These are phyloP conservation scores for Micronycteris hirsuta DNA, from an alignment of 2,113 vertebrate species.

Conservation along the genomic window DNA sequence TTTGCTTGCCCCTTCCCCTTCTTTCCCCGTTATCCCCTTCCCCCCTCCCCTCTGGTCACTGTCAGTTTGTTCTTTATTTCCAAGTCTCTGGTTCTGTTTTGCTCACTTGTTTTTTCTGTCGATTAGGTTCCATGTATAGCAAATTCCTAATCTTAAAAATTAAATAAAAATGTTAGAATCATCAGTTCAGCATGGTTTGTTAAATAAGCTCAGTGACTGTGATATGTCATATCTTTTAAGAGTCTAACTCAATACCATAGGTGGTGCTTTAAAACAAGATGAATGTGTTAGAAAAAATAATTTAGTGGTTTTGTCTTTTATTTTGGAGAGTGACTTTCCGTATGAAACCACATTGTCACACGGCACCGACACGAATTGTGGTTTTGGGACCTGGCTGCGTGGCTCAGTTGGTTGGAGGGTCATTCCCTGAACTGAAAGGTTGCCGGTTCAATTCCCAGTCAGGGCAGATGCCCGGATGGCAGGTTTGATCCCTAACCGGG, in stretches of 20 bases:
- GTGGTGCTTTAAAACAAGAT: slow-evolving; percentile 65
- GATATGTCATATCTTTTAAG: slow-evolving; percentile 23
- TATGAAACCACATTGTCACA: neutral
- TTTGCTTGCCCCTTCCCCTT: too few species aligned
- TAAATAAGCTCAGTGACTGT: neutral
- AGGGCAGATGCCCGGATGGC: too few species aligned
- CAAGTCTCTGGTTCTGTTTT: too few species aligned
- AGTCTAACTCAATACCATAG: slow-evolving; percentile 64
- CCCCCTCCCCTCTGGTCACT: too few species aligned
- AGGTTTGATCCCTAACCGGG: too few species aligned
- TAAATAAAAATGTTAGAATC: neutral
- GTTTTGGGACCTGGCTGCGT: neutral
- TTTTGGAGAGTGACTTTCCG: neutral
- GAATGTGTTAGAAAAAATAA: neutral
- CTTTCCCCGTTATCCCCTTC: too few species aligned
- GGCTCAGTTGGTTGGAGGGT: too few species aligned
- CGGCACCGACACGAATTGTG: accelerated
- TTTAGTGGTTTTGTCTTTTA: neutral
- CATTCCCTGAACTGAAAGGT: too few species aligned
- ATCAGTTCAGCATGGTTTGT: slow-evolving; percentile 19
- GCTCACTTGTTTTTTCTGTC: too few species aligned
- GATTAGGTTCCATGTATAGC: neutral
- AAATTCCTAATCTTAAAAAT: slow-evolving; percentile 14
- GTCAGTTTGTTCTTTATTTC: too few species aligned
- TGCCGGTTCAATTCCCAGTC: too few species aligned